Evolutionary conservation across 2,888 invertebrate genomes (phyloP), one percentile per base, ranked within the genome.

Genomic region (Tricholauxania praeusta): DNA sequence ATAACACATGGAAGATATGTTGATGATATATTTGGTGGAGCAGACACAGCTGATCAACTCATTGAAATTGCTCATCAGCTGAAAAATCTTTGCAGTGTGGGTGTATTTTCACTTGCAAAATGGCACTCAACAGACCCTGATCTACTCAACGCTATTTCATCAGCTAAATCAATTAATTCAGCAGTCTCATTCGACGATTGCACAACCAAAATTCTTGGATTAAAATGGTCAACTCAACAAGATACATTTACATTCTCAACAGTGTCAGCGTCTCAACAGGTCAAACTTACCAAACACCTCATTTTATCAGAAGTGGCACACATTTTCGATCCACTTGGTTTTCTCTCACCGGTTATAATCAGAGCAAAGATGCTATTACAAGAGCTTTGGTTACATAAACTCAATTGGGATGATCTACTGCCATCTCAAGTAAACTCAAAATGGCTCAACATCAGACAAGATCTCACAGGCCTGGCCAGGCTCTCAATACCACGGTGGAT

Each of bases 261-360:
- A 32, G 28, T 28, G 15, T 22, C 65, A 65, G 12, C 22, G 10
- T 22, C 65, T 65, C 51, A 15, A 49, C 28, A 49, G 51, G 12
- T 3, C 1, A n/a, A 32, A 12, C 32, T 28, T n/a, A 65, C 72
- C 10, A 67, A 72, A 47, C 53, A 60, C n/a, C 28, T 17, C 22
- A 59, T 72, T 22, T 28, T 72, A 59, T 72, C 72, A 47, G 57
- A 66, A 53, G 57, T 67, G 17, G 72, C 67, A 67, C 66, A 57
- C 10, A 65, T 72, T 6, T 72, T 57, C 28, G 65, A 72, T 55
- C 72, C 67, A 32, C 19, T 72, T 15, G 67, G 72, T 2, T 72
- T 72, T 55, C 17, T 67, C n/a, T 48, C 52, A n/a, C 72, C 67
- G 22, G n/a, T 59, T 48, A 19, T 59, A 47, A 53, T 72, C 15